These are phyloP conservation scores for chimpanzee (Pan troglodytes) DNA, from an alignment of 2,113 vertebrate genomes.

Conservation along the genomic window NHGRI_mPanTro3-v2.1_pri NC_072412.2:83320501-83321000, in stretches of 20 bases:
- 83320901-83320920: background rate
- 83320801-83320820: background rate
- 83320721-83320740: background rate
- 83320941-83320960: background rate
- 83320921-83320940: background rate
- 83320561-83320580: background rate
- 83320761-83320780: background rate
- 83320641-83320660: background rate
- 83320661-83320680: background rate
- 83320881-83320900: background rate
- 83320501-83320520: background rate
- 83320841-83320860: background rate
- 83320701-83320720: background rate
- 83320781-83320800: slow-evolving; percentile 38
- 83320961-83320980: slow-evolving; percentile 12
- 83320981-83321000: background rate
- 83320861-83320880: background rate
- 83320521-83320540: background rate
- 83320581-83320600: background rate
- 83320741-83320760: background rate
- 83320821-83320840: background rate
- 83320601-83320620: background rate
- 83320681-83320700: slow-evolving; percentile 25
- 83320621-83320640: background rate
- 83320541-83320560: background rate